Evolutionary conservation across 2,888 invertebrate species (phyloP), one percentile per base, ranked within the genome.

Genomic region (Ecliptopera silaceata): DNA sequence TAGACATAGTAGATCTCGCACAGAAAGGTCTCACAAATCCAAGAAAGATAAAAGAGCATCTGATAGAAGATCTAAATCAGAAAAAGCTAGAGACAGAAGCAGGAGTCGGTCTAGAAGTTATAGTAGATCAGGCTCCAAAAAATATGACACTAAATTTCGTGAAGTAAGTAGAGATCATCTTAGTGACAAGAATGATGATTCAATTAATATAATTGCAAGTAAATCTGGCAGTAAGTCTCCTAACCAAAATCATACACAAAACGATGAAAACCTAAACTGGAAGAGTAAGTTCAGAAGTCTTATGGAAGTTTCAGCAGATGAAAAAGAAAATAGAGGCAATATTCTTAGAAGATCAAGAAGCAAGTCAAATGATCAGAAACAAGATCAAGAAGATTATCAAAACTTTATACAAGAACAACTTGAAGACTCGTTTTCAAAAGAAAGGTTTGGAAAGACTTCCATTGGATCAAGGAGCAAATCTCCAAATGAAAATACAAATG

Each of bases 21-120:
- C 15, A 46, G 52, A 57, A 45, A 57, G 29, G 43, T 59, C 56
- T 50, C 43, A 44, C 48, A 34, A 49, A 36, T 39, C 50, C 38
- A 50, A 22, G 29, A 47, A 20, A n/a, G 17, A 34, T 31, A 48
- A n/a, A 45, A 53, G 5, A 42, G 29, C 31, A 17, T n/a, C 4
- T 46, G 41, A 54, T 22, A 54, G 46, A 36, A 8, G 4, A 45
- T 29, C 36, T 3, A 54, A 46, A 36, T 0, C 15, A 31, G 10
- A 15, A 34, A 42, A 22, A 43, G 13, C 15, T 22, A 26, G 42
- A 42, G n/a, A 26, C 10, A 42, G 13, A 26, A 42, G 42, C 26
- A 10, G 10, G 10, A 42, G 26, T 42, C 22, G 42, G 10, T 42
- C 42, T 42, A 42, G 42, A 42, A 42, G 42, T 22, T 26, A 22